Base-by-base conservation (phyloP, 2,888 invertebrate species). In the Nomada fabriciana region DNA sequence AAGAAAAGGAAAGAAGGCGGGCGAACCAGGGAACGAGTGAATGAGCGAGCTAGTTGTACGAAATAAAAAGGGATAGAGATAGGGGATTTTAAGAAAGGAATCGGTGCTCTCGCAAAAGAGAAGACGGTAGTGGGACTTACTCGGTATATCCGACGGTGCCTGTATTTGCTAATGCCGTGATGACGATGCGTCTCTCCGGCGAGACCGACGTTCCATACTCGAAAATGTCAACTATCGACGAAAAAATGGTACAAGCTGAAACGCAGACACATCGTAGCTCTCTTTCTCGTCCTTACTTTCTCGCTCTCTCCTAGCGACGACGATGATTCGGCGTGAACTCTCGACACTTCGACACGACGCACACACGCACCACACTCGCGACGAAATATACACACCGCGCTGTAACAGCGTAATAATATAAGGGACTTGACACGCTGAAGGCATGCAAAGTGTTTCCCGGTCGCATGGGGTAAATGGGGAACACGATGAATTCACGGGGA, bases 221-320 rank as follows among this genome's bases (percentile, higher is more conserved):
- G 72, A 76, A 79, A 86, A 80, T 86, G 87, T 88, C 87, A 86
- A 88, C 87, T 89, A 81, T 75, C 64, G 86, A 74, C 61, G 67
- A 72, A 71, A 71, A 83, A 78, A 80, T 74, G 74, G 70, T 70
- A 73, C 85, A 73, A 70, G 57, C 76, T 83, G 74, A 76, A 86
- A 86, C 83, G 78, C 84, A 78, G 80, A 86, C 86, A 84, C 82
- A 84, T 83, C 67, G 77, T 59, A 64, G 77, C 73, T 82, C 82
- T 84, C 75, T 80, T 70, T 83, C 71, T 71, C 76, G 68, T 77
- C 80, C 73, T 86, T 84, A 75, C 81, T 73, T 76, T 81, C 65
- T 59, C 76, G 68, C 69, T 76, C 77, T 79, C 78, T 84, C 79
- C 63, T 74, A 64, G 70, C 74, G 72, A 83, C 80, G 70, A 78